Percentiles rank a stretch among this genome's conserved stretches.
phyloP scores from a whole-genome alignment of 2,113 vertebrate species.

The Planiliza haematocheilus region DNA sequence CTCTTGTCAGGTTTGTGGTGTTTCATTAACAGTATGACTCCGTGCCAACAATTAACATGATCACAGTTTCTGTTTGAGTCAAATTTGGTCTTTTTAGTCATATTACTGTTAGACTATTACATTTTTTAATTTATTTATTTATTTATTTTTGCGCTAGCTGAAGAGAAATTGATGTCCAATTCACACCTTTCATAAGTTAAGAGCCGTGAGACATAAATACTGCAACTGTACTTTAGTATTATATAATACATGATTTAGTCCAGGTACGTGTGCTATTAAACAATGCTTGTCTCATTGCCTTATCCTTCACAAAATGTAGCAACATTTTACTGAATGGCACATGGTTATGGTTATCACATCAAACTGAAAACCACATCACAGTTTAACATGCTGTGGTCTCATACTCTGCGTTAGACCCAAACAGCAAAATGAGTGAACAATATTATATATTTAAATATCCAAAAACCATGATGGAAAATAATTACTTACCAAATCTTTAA shows the following conservation, averaged over 20 bases:
- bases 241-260: no score
- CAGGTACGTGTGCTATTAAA: no score
- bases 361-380: slow-evolving; percentile 31
- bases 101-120: no score
- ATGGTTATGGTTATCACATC: no score
- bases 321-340: no score
- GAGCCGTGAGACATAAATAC: background rate
- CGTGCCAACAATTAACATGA: no score
- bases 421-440: background rate
- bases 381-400: background rate
- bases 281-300: background rate
- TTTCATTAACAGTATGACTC: background rate
- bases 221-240: no score
- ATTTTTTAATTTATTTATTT: no score
- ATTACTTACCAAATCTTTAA: slow-evolving; percentile 33
- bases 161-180: background rate
- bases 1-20: background rate
- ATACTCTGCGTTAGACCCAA: background rate
- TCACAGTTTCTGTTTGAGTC: no score
- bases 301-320: no score
- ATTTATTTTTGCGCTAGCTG: background rate
- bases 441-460: background rate
- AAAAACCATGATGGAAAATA: background rate
- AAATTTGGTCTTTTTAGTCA: no score
- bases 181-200: background rate